Percentiles rank a stretch among this genome's conserved stretches.
Evolutionary conservation across 2,888 invertebrate species (phyloP).

Genomic region (Trissolcus brochymenae): DNA sequence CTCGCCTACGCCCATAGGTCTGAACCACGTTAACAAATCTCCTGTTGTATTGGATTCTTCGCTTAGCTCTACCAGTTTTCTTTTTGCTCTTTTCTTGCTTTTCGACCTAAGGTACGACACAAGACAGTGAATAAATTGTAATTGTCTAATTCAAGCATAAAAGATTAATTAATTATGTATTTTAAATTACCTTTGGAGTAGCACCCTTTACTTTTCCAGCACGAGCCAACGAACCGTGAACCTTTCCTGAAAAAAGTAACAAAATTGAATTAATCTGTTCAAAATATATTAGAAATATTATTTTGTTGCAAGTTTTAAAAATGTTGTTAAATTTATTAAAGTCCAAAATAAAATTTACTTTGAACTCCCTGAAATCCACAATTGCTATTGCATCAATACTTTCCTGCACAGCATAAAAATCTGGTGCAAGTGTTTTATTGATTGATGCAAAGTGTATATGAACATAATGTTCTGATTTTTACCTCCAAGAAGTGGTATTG

Average conservation of each 20-base stretch:
- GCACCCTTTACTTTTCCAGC: constrained; percentile 99
- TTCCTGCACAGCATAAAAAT: background rate
- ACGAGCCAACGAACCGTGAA: constrained; percentile 99
- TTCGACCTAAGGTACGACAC: constrained; percentile 82
- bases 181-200: constrained; percentile 88
- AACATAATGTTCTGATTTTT: constrained; percentile 28
- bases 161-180: background rate
- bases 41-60: constrained; percentile 99
- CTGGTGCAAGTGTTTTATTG: background rate
- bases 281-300: background rate
- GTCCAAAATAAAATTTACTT: background rate
- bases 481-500: constrained; percentile 92
- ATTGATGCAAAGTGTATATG: constrained; percentile 16
- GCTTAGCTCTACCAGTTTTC: constrained; percentile 99
- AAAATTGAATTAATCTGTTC: background rate
- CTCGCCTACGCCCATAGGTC: constrained; percentile 95
- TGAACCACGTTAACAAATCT: constrained; percentile 98
- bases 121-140: background rate
- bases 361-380: background rate
- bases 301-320: background rate
- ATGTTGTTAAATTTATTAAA: constrained; percentile 3
- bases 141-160: background rate
- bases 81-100: constrained; percentile 99
- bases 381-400: background rate
- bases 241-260: constrained; percentile 83